These are phyloP conservation scores for Polydrusus tereticollis DNA, from an alignment of 2,888 invertebrate species.

Conservation along the genomic window DNA sequence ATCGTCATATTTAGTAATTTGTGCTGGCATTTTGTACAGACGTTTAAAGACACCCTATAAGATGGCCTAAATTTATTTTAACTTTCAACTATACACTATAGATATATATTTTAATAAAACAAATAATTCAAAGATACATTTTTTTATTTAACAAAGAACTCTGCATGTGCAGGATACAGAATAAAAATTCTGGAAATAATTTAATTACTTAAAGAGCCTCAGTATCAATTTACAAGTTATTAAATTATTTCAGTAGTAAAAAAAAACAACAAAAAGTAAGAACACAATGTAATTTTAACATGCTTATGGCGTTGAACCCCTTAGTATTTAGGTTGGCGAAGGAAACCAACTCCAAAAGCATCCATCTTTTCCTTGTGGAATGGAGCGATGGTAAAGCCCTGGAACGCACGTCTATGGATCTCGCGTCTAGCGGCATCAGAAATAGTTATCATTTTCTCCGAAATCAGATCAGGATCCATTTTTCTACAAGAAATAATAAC, in stretches of 20 bases:
- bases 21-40: too few relatives aligned
- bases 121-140: neutral
- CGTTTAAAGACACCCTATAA: too few relatives aligned
- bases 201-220: neutral
- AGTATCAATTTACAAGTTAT: neutral
- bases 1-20: too few relatives aligned
- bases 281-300: neutral
- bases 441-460: neutral
- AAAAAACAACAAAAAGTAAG: neutral
- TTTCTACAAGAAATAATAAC: neutral
- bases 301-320: neutral
- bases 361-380: neutral
- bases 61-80: too few relatives aligned
- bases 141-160: neutral
- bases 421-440: neutral
- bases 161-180: neutral
- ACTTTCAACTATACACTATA: too few relatives aligned
- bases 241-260: neutral
- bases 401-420: neutral
- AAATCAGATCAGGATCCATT: neutral
- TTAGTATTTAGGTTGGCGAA: neutral
- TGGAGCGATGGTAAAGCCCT: neutral
- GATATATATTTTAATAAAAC: too few relatives aligned
- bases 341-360: neutral
- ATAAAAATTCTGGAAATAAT: neutral